A percentile compares a stretch with the other conserved stretches of the same genome.
Evolutionary conservation across 35 echinoderm and acorn worm species (phyloP).

Genomic region (Strongylocentrotus purpuratus): DNA sequence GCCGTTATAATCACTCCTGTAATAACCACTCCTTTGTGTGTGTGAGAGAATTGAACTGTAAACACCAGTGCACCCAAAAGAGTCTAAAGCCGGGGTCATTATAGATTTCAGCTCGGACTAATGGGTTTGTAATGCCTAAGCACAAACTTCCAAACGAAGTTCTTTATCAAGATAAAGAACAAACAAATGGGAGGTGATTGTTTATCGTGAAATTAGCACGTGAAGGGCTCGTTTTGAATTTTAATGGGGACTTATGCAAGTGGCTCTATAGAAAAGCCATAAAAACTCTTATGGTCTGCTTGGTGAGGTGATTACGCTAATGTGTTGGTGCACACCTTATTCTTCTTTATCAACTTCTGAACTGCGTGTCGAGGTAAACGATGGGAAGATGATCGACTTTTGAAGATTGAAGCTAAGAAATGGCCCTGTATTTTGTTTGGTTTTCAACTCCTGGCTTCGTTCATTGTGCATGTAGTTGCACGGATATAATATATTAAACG

Average conservation of each 20-base stretch:
- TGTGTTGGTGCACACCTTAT: neutral
- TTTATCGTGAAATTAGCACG: slow-evolving; percentile 41
- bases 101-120: neutral
- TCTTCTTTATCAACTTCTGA: neutral
- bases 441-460: neutral
- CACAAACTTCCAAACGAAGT: slow-evolving; percentile 31
- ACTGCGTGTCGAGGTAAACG: neutral
- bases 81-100: neutral
- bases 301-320: neutral
- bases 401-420: neutral
- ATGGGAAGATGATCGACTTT: neutral
- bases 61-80: neutral
- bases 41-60: neutral
- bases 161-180: slow-evolving; percentile 20
- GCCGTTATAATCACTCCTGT: neutral
- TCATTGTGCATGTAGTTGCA: neutral
- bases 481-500: too few species aligned
- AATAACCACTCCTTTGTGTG: neutral
- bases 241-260: slow-evolving; percentile 35
- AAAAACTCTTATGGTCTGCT: neutral
- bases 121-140: slow-evolving; percentile 40
- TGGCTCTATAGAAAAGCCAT: slow-evolving; percentile 29
- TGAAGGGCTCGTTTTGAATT: slow-evolving; percentile 32
- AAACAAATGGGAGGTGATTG: slow-evolving; percentile 27
- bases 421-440: neutral